Evolutionary conservation across 2,113 vertebrate genomes (phyloP), one percentile per base, ranked within the genome.

Genomic region (Rhadina sibilatrix): DNA sequence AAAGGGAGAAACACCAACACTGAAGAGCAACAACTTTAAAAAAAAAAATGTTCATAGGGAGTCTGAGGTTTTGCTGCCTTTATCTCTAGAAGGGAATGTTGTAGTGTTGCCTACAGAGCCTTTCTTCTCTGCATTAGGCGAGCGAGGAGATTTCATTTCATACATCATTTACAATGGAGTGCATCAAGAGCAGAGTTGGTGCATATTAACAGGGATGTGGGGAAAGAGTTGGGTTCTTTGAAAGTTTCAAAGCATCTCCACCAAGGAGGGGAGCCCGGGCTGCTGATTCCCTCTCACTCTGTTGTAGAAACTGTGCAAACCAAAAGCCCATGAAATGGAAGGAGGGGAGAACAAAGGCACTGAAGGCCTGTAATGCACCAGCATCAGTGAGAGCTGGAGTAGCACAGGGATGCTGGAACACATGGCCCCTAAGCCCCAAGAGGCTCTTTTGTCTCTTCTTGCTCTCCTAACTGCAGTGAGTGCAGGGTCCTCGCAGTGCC

Each of bases 111-210:
- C 94, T 95, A 93, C 91, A 90, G 94, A 97, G 95, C 80, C 93
- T 96, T 97, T 97, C 94, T 96, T 95, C 89, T 87, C 89, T 83
- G 93, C 93, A 96, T 97, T 96, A 97, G 91, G 83, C 47, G 31
- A 94, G 94, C 56, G 11, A 96, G 80, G 95, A 96, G 96, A 95
- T 97, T 97, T 96, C 94, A 96, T 97, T 96, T 96, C 96, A 97
- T 97, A 97, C 96, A 97, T 96, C 96, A 97, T 97, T 97, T 96
- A 97, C 95, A 97, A 83, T 92, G 94, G 93, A 93, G 80, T 68
- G 93, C 79, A 88, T 96, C 94, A 78, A 69, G 95, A 95, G 89
- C 91, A 71, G 94, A 74, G 95, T 66, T 24, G 11, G 95, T 92
- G 95, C 93, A 92, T 94, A 94, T 94, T 96, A 97, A 96, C 89